Evolutionary conservation across 30 jellyfish, hydroid and myxozoan genomes (phyloP).

Genomic region (Hydra vulgaris): DNA sequence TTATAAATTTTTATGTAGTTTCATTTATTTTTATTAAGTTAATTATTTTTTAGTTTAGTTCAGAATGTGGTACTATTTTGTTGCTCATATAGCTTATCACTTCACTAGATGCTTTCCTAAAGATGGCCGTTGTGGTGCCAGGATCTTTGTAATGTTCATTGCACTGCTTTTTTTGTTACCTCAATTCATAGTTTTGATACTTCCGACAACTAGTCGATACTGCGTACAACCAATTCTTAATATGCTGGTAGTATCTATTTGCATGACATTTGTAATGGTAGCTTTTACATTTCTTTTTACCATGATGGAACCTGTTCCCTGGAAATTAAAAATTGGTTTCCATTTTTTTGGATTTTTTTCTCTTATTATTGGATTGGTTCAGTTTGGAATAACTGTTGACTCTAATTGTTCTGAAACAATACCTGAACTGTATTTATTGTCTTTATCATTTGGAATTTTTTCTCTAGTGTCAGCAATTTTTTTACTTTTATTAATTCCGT

Average conservation of each 20-base stretch:
- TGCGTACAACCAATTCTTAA: conserved; percentile 70
- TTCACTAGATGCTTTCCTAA: conserved; percentile 77
- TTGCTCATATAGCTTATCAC: conserved; percentile 67
- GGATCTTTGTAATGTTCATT: conserved; percentile 27
- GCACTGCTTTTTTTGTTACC: conserved; percentile 48
- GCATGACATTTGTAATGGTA: conserved; percentile 76
- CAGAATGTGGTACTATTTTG: conserved; percentile 77
- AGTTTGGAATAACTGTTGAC: conserved; percentile 71
- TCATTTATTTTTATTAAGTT: no score
- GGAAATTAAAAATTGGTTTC: conserved; percentile 77
- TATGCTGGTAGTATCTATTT: conserved; percentile 56
- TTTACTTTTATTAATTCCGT: conserved; percentile 47
- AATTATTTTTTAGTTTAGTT: background rate
- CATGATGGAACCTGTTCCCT: conserved; percentile 98
- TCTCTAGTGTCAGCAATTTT: conserved; percentile 57
- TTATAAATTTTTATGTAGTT: no score
- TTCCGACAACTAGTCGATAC: conserved; percentile 45
- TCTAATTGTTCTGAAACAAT: conserved; percentile 57
- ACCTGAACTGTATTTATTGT: conserved; percentile 53
- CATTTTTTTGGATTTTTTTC: conserved; percentile 93
- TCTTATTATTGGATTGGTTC: conserved; percentile 67
- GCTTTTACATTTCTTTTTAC: conserved; percentile 74
- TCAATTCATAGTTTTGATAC: conserved; percentile 40
- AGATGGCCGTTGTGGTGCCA: conserved; percentile 60
- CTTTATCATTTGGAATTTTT: conserved; percentile 70